Base-by-base conservation (phyloP, 2,888 invertebrate species). In the Drosophila mercatorum region DNA sequence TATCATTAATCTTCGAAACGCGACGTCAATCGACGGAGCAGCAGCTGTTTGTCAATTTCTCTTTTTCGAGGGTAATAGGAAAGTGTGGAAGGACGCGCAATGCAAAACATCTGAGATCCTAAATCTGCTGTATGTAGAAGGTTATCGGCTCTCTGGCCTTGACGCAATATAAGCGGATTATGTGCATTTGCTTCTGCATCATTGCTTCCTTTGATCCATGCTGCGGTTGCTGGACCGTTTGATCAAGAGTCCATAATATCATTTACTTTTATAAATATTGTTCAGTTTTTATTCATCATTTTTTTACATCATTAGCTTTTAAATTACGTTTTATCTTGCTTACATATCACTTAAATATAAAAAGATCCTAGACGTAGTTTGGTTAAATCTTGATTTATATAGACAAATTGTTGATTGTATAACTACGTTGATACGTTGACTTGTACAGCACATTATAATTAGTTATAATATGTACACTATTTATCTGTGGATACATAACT, bases 121-220 rank as follows among this genome's bases (percentile, higher is more conserved):
- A 79, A 88, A 76, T 85, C 82, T 88, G 62, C 67, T 71, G 56
- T 71, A 60, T 59, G 52, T 22, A 53, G 17, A 43, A 17, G 43
- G 17, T 22, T 22, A 12, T 36, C 49, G 5, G n/a, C 47, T 28
- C 11, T 51, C 34, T 38, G 12, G 12, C 44, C 56, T 62, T 61
- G 46, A 65, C 22, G 22, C 22, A 22, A 60, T 68, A 34, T 89
- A 86, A 86, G 90, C 83, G 77, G 90, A 78, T 86, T 86, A 86
- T 14, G 64, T 72, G 81, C 65, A 74, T 62, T 66, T 78, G 40
- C 12, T 88, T 90, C 89, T 72, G 57, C 79, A 74, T 64, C 72
- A 72, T 36, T 88, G 86, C 78, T 71, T 68, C 72, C 65, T 60
- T 59, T 66, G 72, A 83, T 75, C 41, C 60, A 55, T 43, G 47